phyloP scores from a whole-genome alignment of 1,140 invertebrate genomes.

The Drosophila suzukii region DNA sequence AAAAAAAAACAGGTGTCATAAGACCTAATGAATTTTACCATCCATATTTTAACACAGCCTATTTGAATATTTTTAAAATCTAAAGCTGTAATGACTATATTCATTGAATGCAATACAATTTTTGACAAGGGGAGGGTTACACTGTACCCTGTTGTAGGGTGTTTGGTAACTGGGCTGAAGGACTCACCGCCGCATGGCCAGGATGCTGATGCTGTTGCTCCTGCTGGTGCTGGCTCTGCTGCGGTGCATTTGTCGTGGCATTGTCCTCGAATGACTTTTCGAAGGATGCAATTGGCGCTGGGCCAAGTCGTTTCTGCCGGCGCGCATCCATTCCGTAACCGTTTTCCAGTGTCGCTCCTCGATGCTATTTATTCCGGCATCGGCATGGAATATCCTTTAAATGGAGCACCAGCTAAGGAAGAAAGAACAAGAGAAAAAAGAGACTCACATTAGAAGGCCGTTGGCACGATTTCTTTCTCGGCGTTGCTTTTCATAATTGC shows the following conservation, averaged over 20 bases:
- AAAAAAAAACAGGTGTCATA: no score
- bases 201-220: constrained; percentile 23
- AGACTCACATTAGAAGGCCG: constrained; percentile 51
- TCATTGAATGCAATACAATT: no score
- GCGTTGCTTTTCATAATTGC: constrained; percentile 65
- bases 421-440: background rate
- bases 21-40: no score
- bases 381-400: constrained; percentile 43
- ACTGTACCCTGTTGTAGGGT: constrained; percentile 6
- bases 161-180: constrained; percentile 33
- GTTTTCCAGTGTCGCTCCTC: constrained; percentile 19
- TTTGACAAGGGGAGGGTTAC: no score
- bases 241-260: constrained; percentile 65
- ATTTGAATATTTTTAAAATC: no score
- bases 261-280: constrained; percentile 94
- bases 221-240: constrained; percentile 36
- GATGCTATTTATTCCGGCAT: constrained; percentile 26
- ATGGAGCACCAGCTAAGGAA: constrained; percentile 6
- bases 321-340: constrained; percentile 72
- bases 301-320: constrained; percentile 91
- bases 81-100: no score
- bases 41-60: no score
- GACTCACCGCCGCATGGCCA: constrained; percentile 43
- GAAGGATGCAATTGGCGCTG: constrained; percentile 96
- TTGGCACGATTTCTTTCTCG: constrained; percentile 63